These are phyloP conservation scores for Microtus agrestis DNA, from an alignment of 2,797 vertebrate species.

Conservation along the genomic window DNA sequence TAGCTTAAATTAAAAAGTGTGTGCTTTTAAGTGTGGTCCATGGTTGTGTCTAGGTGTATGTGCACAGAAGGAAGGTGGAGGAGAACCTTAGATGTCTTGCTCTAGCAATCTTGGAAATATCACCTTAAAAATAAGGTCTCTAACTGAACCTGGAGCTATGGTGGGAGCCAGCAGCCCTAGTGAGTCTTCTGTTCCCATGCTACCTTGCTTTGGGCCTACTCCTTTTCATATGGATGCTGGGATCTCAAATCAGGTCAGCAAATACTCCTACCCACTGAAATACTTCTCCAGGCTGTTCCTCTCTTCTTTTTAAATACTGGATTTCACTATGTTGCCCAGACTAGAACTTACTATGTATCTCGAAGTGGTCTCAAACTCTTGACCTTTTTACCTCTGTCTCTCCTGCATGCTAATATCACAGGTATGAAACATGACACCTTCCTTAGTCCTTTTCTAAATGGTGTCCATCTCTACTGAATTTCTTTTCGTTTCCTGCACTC, in stretches of 20 bases:
- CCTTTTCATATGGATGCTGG: background rate
- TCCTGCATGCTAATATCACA: background rate
- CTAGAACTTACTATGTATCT: background rate
- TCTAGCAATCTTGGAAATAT: background rate
- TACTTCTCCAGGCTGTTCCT: background rate
- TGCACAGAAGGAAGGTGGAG: background rate
- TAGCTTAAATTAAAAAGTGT: background rate
- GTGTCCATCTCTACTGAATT: background rate
- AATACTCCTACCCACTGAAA: background rate
- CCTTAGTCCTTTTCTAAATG: background rate
- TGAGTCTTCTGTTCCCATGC: background rate
- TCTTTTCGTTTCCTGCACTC: background rate
- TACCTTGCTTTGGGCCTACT: too few relatives aligned
- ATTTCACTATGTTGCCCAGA: background rate
- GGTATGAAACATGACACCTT: background rate
- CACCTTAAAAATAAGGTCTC: background rate
- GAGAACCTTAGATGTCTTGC: background rate
- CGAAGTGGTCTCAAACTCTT: background rate
- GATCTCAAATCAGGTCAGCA: background rate
- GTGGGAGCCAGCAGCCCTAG: background rate
- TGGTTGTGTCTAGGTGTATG: background rate
- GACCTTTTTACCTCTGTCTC: background rate
- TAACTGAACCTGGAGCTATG: background rate
- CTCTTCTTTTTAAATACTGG: background rate
- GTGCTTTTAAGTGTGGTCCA: background rate